Evolutionary conservation across 1,140 invertebrate species (phyloP), one percentile per base, ranked within the genome.

Genomic region (Charaxes varanes): DNA sequence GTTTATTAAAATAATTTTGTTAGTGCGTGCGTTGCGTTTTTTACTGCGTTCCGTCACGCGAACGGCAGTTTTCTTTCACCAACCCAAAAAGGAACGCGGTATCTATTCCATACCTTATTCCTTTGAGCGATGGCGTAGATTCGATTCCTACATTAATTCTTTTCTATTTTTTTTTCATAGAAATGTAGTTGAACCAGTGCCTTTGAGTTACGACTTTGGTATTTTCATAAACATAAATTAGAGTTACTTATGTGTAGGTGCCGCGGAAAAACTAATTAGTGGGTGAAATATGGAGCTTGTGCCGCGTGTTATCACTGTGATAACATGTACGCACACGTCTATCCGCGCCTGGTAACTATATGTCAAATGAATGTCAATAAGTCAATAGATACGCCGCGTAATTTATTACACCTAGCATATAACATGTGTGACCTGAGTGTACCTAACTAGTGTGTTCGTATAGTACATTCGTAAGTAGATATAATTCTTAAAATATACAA

Each of bases 1-100:
- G 67, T 71, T 82, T 76, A 79, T 72, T 80, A 82, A 80, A 80
- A 82, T 80, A 77, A 77, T 82, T 80, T 80, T 48, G 62, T 60
- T 58, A 41, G 30, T 63, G 65, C 79, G 76, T 76, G 78, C 80
- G 78, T 55, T 58, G 31, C n/a, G n/a, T n/a, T n/a, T n/a, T n/a
- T n/a, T n/a, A n/a, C n/a, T 57, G 59, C 54, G 62, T 64, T 52
- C 41, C 46, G 22, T 57, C 78, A 82, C 78, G 78, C 78, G 37
- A 79, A 7, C 16, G 22, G 8, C 31, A 33, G 8, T 34, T 27
- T 40, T 18, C 13, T 46, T 46, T 23, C 28, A 15, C 36, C 34
- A 6, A 14, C 11, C n/a, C 7, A 13, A 6, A 12, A 22, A 28
- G 28, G 26, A 22, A 31, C 18, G 6, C 26, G 4, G 12, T 15